Conservation (phyloP, 2,888 invertebrate species). For the Seladonia tumulorum region DNA sequence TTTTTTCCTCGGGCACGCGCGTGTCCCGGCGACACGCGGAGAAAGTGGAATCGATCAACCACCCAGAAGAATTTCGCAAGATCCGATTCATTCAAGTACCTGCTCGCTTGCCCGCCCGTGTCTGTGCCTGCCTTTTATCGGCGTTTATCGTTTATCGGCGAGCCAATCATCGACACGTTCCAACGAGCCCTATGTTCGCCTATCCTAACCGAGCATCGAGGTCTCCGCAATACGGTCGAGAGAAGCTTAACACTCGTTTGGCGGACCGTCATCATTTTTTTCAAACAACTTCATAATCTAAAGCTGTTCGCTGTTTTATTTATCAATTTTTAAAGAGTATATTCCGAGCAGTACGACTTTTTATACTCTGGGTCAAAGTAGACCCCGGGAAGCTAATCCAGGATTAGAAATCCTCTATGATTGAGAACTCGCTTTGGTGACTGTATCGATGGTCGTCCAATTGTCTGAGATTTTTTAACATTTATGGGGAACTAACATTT, state of each 20-base stretch:
- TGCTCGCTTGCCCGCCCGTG: background rate
- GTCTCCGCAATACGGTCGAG: background rate
- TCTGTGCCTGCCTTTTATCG: conserved; percentile 1
- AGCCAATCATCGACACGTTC: conserved; percentile 25
- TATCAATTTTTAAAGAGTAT: no score
- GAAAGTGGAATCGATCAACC: conserved; percentile 30
- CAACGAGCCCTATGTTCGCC: background rate
- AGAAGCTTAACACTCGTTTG: background rate
- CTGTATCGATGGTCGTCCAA: no score
- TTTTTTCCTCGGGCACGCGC: background rate
- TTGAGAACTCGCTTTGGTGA: no score
- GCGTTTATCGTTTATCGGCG: conserved; percentile 10
- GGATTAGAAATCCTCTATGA: no score
- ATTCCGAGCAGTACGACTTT: no score
- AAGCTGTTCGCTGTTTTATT: no score
- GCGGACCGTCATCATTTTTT: no score
- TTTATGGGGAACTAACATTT: no score
- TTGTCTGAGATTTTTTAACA: no score
- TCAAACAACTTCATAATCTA: no score
- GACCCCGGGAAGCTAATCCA: no score
- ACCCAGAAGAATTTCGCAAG: conserved; percentile 3
- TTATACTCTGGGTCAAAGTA: no score
- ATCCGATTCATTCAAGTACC: background rate
- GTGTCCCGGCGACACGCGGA: conserved; percentile 14
- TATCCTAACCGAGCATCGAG: background rate